Percentiles rank a stretch among this genome's conserved stretches.
Conservation (phyloP, 2,797 vertebrate species). For the Selene dorsalis region DNA sequence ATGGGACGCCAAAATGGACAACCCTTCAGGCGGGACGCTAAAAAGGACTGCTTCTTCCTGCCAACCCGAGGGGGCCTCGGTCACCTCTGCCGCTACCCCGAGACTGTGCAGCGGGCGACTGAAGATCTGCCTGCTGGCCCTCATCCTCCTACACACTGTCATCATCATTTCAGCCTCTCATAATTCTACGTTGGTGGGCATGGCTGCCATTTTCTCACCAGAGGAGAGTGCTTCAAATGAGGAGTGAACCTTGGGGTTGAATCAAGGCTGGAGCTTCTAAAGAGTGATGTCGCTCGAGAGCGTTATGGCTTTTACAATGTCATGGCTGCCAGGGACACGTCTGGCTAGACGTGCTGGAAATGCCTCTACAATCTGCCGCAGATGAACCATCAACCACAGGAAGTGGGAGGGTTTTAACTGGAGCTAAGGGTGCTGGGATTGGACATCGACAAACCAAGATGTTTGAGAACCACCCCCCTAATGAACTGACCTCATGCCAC, state of each 20-base stretch:
- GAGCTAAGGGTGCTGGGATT: slow-evolving; percentile 69
- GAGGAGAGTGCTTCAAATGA: slow-evolving; percentile 82
- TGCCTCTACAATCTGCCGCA: slow-evolving; percentile 63
- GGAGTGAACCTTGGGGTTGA: slow-evolving; percentile 73
- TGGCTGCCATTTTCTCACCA: slow-evolving; percentile 77
- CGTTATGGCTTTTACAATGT: slow-evolving; percentile 62
- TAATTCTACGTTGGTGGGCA: slow-evolving; percentile 76
- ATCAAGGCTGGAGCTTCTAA: slow-evolving; percentile 49
- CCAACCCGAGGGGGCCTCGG: slow-evolving; percentile 75
- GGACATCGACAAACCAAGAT: slow-evolving; percentile 55
- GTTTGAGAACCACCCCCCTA: slow-evolving; percentile 56
- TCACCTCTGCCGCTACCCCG: slow-evolving; percentile 72
- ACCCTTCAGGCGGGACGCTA: slow-evolving; percentile 76
- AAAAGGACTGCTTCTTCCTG: slow-evolving; percentile 82
- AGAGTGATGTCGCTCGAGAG: slow-evolving; percentile 43
- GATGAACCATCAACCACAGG: slow-evolving; percentile 64
- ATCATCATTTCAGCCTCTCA: slow-evolving; percentile 82
- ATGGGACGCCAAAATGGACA: slow-evolving; percentile 79
- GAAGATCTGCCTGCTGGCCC: slow-evolving; percentile 84
- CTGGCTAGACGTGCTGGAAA: slow-evolving; percentile 61
- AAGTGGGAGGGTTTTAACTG: slow-evolving; percentile 68
- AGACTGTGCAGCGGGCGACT: slow-evolving; percentile 81
- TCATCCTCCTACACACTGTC: slow-evolving; percentile 83
- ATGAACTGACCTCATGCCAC: slow-evolving; percentile 79
- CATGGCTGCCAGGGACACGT: slow-evolving; percentile 68